These are phyloP conservation scores for Oceanites oceanicus DNA, from an alignment of 2,113 vertebrate species.

Conservation along the genomic window DNA sequence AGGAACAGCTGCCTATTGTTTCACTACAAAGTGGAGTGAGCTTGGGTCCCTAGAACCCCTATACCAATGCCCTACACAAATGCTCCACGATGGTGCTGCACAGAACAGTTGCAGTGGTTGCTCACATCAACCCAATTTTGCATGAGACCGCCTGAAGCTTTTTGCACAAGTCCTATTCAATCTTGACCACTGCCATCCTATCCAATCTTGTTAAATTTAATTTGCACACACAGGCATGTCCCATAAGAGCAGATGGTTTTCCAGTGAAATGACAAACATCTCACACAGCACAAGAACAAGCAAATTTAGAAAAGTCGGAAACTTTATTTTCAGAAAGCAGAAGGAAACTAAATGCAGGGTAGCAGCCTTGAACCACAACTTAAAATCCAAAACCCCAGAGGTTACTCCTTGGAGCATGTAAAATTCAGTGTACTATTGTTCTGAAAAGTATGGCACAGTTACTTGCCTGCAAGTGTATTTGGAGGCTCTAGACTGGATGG, in stretches of 20 bases:
- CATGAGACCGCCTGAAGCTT: neutral
- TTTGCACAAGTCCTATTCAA: neutral
- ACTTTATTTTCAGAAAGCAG: neutral
- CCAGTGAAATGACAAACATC: neutral
- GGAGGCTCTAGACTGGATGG: neutral
- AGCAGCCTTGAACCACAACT: neutral
- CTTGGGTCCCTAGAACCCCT: neutral
- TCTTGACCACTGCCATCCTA: neutral
- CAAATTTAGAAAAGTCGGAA: slow-evolving; percentile 6
- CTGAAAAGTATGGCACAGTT: neutral
- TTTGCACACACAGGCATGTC: neutral
- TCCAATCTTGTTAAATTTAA: neutral
- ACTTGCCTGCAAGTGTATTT: neutral
- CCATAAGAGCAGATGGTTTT: neutral
- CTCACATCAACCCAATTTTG: neutral
- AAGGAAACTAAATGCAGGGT: neutral
- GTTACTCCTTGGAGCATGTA: neutral
- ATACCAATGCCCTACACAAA: neutral
- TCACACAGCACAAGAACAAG: neutral
- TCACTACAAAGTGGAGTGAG: neutral
- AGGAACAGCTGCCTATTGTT: neutral
- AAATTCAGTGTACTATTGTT: neutral
- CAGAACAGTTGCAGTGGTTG: neutral
- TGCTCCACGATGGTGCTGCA: too few relatives aligned
- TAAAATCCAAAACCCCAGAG: neutral